Evolutionary conservation across 2,113 vertebrate species (phyloP), one percentile per base, ranked within the genome.

Genomic region (Paramisgurnus dabryanus): DNA sequence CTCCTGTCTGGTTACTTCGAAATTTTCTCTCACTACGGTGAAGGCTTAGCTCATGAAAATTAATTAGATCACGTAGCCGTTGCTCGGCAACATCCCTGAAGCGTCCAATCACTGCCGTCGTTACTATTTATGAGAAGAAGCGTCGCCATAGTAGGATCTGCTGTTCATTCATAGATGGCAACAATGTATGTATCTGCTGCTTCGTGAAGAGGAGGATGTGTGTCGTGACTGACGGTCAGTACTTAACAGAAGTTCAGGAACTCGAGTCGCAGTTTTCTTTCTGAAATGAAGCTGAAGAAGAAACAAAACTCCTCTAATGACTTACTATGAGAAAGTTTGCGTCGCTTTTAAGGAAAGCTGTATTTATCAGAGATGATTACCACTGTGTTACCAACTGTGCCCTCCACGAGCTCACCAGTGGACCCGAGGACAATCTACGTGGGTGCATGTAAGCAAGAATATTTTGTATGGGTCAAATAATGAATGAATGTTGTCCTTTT

Each of bases 351-450:
- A 40, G 64, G 12, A 64, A 53, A 22, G 67, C 13, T 22, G 7
- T 49, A 60, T 83, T 84, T 77, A n/a, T 73, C 81, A 81, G 91
- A 92, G 68, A 94, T 92, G 91, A 88, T 87, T 87, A 89, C 88
- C 76, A 69, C 87, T 77, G 80, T 82, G 63, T 83, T 82, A 84
- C 89, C 90, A 60, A 92, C 87, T 64, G 60, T 71, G 1, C 84
- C 89, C 43, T 82, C 90, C 18, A 78, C 83, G 18, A 83, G 83
- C 78, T 81, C 91, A 84, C 86, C 87, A 1, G 76, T 87, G 15
- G 91, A 93, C 39, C 91, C 92, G 75, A 82, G 93, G 84, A 90
- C 88, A 2, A 85, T 91, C 78, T 75, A 93, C 41, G 88, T 87
- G 80, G 92, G 90, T 0, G 90, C 90, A 72, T 89, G 93, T 94